phyloP scores from a whole-genome alignment of 1,140 invertebrate genomes.

The Zaprionus capensis region DNA sequence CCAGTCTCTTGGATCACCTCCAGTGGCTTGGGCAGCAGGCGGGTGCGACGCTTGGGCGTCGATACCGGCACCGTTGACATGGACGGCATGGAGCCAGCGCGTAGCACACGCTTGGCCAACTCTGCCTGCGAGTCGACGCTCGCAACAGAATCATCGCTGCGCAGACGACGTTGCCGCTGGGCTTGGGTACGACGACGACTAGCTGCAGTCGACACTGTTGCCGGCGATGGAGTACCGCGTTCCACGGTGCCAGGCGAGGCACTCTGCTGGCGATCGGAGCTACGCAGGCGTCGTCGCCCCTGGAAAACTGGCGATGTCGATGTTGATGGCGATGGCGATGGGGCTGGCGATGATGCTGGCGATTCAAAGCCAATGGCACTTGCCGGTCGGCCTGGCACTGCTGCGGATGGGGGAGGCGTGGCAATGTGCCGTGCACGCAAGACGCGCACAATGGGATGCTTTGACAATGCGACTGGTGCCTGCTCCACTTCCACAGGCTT shows the following conservation, averaged over 20 bases:
- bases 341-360: neutral
- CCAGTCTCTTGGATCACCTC: conserved; percentile 62
- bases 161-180: neutral
- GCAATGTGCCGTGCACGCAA: neutral
- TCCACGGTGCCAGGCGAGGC: neutral
- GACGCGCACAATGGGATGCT: neutral
- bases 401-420: neutral
- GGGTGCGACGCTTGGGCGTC: conserved; percentile 44
- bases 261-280: neutral
- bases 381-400: neutral
- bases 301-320: neutral
- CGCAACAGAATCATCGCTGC: conserved; percentile 5
- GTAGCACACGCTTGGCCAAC: neutral
- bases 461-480: neutral
- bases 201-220: neutral
- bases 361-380: neutral
- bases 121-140: neutral
- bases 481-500: neutral
- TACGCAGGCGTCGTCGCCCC: neutral
- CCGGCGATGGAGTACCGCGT: conserved; percentile 8
- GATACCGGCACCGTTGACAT: conserved; percentile 8
- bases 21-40: conserved; percentile 24
- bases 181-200: no score
- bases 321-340: neutral
- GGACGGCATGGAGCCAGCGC: conserved; percentile 25